Evolutionary conservation across 2,113 vertebrate genomes (phyloP).

Genomic region (Sceloporus undulatus): DNA sequence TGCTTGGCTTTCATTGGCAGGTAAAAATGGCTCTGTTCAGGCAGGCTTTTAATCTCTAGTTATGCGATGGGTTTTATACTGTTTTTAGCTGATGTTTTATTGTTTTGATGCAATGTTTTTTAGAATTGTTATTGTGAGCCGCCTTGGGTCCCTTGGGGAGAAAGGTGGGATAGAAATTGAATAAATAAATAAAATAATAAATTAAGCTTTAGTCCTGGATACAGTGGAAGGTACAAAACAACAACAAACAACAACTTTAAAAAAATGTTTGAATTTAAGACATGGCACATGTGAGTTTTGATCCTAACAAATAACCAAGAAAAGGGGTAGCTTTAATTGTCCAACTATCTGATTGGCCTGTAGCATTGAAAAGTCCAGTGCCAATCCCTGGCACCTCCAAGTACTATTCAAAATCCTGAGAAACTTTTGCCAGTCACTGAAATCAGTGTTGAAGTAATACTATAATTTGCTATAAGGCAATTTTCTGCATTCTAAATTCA

Average conservation of each 20-base stretch:
- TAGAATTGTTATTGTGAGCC: no score
- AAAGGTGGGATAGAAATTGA: no score
- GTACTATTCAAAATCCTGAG: not conserved
- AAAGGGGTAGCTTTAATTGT: not conserved
- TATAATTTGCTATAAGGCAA: not conserved
- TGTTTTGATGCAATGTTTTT: no score
- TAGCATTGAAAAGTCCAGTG: not conserved
- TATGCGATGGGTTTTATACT: no score
- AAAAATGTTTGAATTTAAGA: no score
- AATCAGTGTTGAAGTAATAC: not conserved
- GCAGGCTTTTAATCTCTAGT: no score
- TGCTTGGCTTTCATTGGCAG: no score
- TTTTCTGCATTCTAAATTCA: not conserved
- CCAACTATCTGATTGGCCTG: not conserved
- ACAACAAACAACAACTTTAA: no score
- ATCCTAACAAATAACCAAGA: not conserved
- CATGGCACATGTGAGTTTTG: no score
- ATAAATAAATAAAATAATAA: not conserved
- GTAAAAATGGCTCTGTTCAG: no score
- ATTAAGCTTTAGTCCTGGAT: not conserved
- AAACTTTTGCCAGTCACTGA: not conserved
- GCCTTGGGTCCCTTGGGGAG: no score
- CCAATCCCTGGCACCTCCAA: not conserved
- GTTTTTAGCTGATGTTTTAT: no score
- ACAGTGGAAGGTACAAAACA: not conserved